phyloP scores from a whole-genome alignment of 2,888 invertebrate species.

The Meteorus colon region DNA sequence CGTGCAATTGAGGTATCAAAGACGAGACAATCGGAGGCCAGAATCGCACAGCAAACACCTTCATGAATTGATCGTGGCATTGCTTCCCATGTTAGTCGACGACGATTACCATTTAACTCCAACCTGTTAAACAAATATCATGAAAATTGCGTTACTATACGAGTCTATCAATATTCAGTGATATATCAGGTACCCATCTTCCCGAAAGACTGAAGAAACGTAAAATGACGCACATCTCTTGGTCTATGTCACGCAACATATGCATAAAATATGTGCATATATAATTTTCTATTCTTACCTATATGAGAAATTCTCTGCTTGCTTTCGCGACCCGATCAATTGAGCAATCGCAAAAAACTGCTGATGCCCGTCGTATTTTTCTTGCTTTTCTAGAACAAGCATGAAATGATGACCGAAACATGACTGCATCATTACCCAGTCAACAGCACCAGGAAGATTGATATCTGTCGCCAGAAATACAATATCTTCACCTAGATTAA shows the following conservation, averaged over 20 bases:
- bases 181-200: no score
- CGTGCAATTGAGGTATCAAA: conserved; percentile 99
- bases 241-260: no score
- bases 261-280: no score
- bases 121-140: conserved; percentile 76
- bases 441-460: conserved; percentile 98
- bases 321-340: conserved; percentile 97
- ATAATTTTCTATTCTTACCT: conserved; percentile 74
- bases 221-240: no score
- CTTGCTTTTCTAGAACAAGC: conserved; percentile 98
- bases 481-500: conserved; percentile 90
- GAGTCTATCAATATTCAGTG: no score
- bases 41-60: conserved; percentile 97
- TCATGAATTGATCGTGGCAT: conserved; percentile 99
- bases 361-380: conserved; percentile 96
- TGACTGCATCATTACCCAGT: conserved; percentile 99
- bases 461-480: conserved; percentile 99
- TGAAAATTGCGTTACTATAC: no score
- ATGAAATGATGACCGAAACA: conserved; percentile 99
- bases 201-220: no score
- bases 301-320: conserved; percentile 99
- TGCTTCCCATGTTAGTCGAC: conserved; percentile 98
- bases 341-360: conserved; percentile 99
- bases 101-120: conserved; percentile 95
- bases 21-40: conserved; percentile 98